These are phyloP conservation scores for Parnassius mnemosyne DNA, from an alignment of 2,888 invertebrate species.

Conservation along the genomic window DNA sequence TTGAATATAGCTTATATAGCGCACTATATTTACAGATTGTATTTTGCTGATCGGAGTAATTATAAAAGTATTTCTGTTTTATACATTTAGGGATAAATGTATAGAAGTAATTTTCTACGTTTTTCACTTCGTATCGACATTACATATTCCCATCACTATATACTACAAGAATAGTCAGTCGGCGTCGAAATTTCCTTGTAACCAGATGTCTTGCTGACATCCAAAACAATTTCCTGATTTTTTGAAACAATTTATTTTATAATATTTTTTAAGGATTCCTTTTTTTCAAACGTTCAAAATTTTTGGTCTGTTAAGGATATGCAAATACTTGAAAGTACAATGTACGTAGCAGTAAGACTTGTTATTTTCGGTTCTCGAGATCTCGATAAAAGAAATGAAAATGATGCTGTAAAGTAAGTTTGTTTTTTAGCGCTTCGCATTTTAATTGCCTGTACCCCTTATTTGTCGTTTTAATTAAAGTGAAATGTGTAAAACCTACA, in stretches of 20 bases:
- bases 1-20: too few relatives aligned
- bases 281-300: too few relatives aligned
- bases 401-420: background rate
- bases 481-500: background rate
- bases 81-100: too few relatives aligned
- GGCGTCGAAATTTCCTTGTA: conserved; percentile 37
- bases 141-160: conserved; percentile 40
- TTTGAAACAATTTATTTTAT: too few relatives aligned
- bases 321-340: too few relatives aligned
- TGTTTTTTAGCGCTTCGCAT: background rate
- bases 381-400: conserved; percentile 21
- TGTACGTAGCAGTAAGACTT: too few relatives aligned
- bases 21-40: too few relatives aligned
- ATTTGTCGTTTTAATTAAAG: background rate
- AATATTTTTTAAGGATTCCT: too few relatives aligned
- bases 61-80: background rate
- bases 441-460: background rate
- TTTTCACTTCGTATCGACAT: too few relatives aligned
- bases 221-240: too few relatives aligned
- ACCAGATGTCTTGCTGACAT: conserved; percentile 35
- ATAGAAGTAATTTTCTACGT: too few relatives aligned
- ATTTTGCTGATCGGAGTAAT: background rate
- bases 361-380: background rate
- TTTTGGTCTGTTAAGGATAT: too few relatives aligned
- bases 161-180: conserved; percentile 58